Evolutionary conservation across 2,113 vertebrate genomes (phyloP).

Genomic region (Seriola aureovittata): DNA sequence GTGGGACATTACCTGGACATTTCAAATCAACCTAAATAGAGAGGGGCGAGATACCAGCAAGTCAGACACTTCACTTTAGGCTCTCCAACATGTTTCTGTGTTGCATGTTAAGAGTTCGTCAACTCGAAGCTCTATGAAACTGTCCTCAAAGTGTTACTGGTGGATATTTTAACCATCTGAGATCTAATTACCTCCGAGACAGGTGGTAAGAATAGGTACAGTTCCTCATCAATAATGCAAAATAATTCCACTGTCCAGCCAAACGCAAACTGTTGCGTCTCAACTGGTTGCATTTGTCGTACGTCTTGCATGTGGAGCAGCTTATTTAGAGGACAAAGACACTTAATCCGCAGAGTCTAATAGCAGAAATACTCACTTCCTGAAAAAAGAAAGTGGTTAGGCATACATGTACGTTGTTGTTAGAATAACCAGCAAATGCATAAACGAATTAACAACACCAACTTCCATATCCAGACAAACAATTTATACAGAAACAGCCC

Average conservation of each 20-base stretch:
- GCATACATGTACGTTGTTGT: no score
- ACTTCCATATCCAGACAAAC: background rate
- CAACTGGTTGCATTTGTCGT: conserved; percentile 12
- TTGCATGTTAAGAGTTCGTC: background rate
- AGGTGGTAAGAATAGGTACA: conserved; percentile 87
- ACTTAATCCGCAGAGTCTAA: background rate
- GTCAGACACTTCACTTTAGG: background rate
- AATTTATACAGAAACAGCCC: background rate
- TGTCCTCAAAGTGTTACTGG: conserved; percentile 42
- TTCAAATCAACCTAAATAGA: conserved; percentile 9
- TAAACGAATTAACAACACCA: background rate
- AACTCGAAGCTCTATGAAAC: conserved; percentile 41
- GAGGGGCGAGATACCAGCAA: background rate
- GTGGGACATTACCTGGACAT: conserved; percentile 30
- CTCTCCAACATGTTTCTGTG: background rate
- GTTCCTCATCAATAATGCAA: conserved; percentile 94
- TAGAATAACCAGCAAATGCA: background rate
- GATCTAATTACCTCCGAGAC: conserved; percentile 89
- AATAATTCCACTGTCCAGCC: conserved; percentile 90
- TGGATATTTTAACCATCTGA: conserved; percentile 76
- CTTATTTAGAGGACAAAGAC: background rate
- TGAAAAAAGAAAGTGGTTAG: background rate
- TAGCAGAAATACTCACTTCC: background rate
- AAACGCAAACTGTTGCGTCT: conserved; percentile 9
- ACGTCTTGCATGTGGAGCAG: background rate